Percentiles rank a stretch among this genome's conserved stretches.
phyloP scores from a whole-genome alignment of 2,888 invertebrate genomes.

The Tipula helvola region DNA sequence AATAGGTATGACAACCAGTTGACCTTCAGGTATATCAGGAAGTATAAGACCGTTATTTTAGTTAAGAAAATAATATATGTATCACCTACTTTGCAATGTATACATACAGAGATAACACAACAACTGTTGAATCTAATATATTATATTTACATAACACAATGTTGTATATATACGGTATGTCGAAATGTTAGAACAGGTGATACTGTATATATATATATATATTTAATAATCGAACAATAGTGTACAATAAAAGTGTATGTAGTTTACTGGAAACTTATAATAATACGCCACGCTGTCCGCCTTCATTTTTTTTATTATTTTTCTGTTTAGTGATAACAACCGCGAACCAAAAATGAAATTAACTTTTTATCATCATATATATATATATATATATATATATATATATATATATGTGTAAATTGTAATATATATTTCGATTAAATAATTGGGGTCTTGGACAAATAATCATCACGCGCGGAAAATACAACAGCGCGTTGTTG shows the following conservation, averaged over 20 bases:
- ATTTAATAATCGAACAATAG: not conserved
- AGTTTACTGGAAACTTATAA: not conserved
- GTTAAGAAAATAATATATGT: not conserved
- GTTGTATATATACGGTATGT: not conserved
- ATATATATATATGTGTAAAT: not conserved
- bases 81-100: not conserved
- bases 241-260: not conserved
- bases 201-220: not conserved
- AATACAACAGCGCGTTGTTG: not conserved
- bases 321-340: not conserved
- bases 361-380: not conserved
- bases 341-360: not conserved
- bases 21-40: not conserved
- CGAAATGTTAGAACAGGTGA: not conserved
- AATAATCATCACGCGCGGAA: not conserved
- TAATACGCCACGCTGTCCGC: not conserved
- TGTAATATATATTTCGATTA: not conserved
- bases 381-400: not conserved
- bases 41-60: not conserved
- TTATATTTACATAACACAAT: not conserved
- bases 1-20: not conserved
- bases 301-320: not conserved
- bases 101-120: not conserved
- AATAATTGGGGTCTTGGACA: slow-evolving; percentile 4
- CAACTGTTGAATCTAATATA: not conserved